Base-by-base conservation (phyloP, 2,888 invertebrate species). In the Drosophila ustulata region DNA sequence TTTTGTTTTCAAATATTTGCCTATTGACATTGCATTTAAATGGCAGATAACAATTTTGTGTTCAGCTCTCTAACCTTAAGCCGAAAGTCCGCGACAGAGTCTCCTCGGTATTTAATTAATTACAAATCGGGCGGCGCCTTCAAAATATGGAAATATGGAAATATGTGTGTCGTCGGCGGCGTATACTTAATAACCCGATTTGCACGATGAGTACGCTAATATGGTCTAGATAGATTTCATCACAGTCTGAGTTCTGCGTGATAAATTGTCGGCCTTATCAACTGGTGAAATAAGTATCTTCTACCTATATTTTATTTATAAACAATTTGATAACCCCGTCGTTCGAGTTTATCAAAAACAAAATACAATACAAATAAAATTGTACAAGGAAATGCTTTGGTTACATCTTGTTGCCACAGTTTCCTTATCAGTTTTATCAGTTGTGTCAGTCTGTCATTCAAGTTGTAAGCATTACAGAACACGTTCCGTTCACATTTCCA, bases 11-110 rank as follows among this genome's bases (percentile, higher is more conserved):
- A 34, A 75, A 69, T 75, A 75, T 74, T 78, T 78, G 59, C 50
- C 69, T 62, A 75, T 76, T 79, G 75, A 75, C 75, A 76, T 75
- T 78, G 75, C 61, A 61, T 67, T 73, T 78, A 63, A 50, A 63
- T 74, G 75, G 13, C 49, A 65, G 69, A 64, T 75, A 65, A 78
- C 62, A 57, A 65, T 61, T 69, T 64, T 39, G n/a, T 39, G n/a
- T 39, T 55, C 18, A 55, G 57, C 39, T 57, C 56, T 66, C 52
- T 66, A 65, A 49, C 66, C 39, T 41, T 41, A 34, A 41, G 39
- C 39, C 75, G 58, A 67, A 75, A 73, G 75, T 63, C 57, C 39
- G 57, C 39, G 51, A 11, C 34, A 7, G 1, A 11, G 37, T 4
- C 37, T n/a, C 7, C 39, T 37, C n/a, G 39, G 39, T 64, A 55